Base-by-base conservation (phyloP, 2,113 vertebrate species). In the Dicrurus megarhynchus region DNA sequence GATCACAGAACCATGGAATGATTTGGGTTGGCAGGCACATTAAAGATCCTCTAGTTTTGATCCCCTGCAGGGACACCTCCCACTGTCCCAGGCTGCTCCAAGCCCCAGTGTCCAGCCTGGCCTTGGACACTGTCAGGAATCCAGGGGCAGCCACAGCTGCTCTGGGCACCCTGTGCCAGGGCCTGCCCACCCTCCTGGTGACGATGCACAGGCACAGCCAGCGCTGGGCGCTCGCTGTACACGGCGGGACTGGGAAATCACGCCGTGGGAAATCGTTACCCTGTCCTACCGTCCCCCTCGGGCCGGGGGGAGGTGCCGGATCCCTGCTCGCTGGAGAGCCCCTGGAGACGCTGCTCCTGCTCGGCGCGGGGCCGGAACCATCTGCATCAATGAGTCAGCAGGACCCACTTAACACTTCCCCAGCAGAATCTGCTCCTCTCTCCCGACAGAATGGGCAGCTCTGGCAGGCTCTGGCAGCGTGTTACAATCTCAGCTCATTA, bases 361-460 rank as follows among this genome's bases (percentile, higher is more conserved):
- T 87, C 9, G 1, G 64, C 10, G 35, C 37, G 50, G 91, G 78
- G 90, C 81, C 3, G 20, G 88, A 86, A 59, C 88, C 92, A 67
- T 90, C 88, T 52, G 80, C 96, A 84, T 57, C 83, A 33, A 9
- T 97, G 95, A 94, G 86, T 97, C 96, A 96, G 95, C 94, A 96
- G 92, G 91, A 94, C 90, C 94, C 90, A 92, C 92, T 93, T 74
- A 68, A 83, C 88, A 77, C 94, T 89, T 93, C 90, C 85, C 85
- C 92, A 1, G 90, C 88, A 96, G 93, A 67, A 93, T 87, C 95
- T 33, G 22, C 92, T 93, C 78, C 84, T 84, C 79, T 84, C 95
- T 90, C 63, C 89, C 33, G 47, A 14, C 83, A 76, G 79, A 91
- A 85, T 27, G 92, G 94, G 92, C 91, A 90, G 94, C 86, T 24